Evolutionary conservation across 2,797 vertebrate species (phyloP), one percentile per base, ranked within the genome.

Genomic region (Podarcis siculus): DNA sequence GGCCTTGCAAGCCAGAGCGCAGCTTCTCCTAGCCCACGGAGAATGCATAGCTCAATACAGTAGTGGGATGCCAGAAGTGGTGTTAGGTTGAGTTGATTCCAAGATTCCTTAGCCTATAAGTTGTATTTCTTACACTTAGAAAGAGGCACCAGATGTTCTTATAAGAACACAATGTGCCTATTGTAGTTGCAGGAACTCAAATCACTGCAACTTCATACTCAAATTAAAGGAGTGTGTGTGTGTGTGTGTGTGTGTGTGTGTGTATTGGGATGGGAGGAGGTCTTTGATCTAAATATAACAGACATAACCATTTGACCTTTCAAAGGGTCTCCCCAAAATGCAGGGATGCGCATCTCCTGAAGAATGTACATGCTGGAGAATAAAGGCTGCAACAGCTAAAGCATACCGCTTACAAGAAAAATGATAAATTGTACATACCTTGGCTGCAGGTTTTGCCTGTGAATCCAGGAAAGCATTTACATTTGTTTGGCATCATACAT

Each of bases 391-490:
- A 71, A 55, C 73, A 32, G 39, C n/a, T 49, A 17, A 67, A 83
- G 5, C 1, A 42, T 32, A 42, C 17, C 75, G 1, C 10, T 76
- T 94, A 69, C 49, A 2, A 90, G 30, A 42, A 10, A 13, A 39
- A 1, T 2, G 30, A 35, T 21, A 13, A n/a, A 0, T 3, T 61
- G 30, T 64, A 97, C 97, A 94, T 91, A 99, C 98, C 99, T 98
- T 99, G 98, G 94, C 95, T 98, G 90, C 99, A 99, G 0, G 96
- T 98, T 95, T 98, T 99, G 89, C 99, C 98, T 0, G 98, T 96
- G 96, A 98, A 99, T 95, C 99, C 99, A 85, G 98, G 97, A 92
- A 98, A 98, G 94, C 99, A 99, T 95, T 98, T 98, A 96, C 99
- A 99, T 97, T 98, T 99, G 92, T 98, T 99, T 82, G 97, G 98